phyloP scores from a whole-genome alignment of 2,888 invertebrate genomes.

The Acleris cristana region DNA sequence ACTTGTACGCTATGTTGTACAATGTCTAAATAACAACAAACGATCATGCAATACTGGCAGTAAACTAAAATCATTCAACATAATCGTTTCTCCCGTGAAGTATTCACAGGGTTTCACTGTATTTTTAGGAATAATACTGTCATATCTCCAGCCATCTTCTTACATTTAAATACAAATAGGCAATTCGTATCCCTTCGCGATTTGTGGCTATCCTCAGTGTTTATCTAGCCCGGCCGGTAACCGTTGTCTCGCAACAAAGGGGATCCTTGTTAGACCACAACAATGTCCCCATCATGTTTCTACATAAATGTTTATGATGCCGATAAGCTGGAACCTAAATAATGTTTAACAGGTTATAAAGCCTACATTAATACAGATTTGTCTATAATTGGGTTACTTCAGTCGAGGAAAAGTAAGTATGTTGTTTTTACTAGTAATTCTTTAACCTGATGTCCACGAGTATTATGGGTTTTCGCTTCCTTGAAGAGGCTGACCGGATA shows the following conservation, averaged over 20 bases:
- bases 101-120: neutral
- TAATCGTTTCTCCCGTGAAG: neutral
- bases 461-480: no score
- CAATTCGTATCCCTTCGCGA: conserved; percentile 16
- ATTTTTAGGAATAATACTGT: neutral
- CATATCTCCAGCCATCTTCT: neutral
- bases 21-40: no score
- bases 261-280: conserved; percentile 21
- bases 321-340: conserved; percentile 26
- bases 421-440: no score
- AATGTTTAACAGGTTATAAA: conserved; percentile 12
- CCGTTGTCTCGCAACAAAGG: conserved; percentile 27
- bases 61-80: no score
- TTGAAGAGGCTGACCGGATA: no score
- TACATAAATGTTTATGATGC: conserved; percentile 32
- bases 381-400: neutral
- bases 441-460: no score
- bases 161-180: conserved; percentile 22
- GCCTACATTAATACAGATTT: neutral
- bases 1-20: no score
- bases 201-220: conserved; percentile 10
- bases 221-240: conserved; percentile 8
- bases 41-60: no score
- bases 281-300: conserved; percentile 18
- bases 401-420: neutral